Evolutionary conservation across 2,888 invertebrate genomes (phyloP).

Genomic region (Cybosia mesomella): DNA sequence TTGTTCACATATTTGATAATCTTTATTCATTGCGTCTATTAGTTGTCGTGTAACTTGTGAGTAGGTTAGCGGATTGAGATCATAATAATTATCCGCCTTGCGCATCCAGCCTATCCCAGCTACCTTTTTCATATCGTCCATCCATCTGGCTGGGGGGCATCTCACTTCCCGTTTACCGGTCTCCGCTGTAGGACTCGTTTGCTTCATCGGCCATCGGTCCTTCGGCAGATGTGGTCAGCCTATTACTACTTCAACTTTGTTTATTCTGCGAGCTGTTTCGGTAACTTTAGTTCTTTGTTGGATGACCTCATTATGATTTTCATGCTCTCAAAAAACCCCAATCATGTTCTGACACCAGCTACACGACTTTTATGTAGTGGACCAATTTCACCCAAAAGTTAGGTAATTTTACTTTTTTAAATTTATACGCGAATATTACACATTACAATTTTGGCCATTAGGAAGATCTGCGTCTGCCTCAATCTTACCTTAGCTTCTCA

Average conservation of each 20-base stretch:
- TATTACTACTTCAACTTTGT: background rate
- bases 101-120: no score
- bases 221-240: no score
- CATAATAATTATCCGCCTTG: background rate
- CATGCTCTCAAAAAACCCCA: background rate
- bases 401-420: no score
- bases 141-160: no score
- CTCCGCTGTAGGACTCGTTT: background rate
- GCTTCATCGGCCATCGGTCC: background rate
- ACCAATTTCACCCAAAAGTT: background rate
- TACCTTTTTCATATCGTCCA: no score
- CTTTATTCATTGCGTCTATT: no score
- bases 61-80: background rate
- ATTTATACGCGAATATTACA: no score
- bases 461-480: background rate
- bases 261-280: background rate
- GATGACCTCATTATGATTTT: no score
- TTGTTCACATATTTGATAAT: background rate
- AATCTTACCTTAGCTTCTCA: background rate
- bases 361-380: background rate
- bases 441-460: background rate
- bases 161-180: background rate
- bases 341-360: background rate
- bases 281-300: background rate
- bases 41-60: background rate